Evolutionary conservation across 2,797 vertebrate genomes (phyloP), one percentile per base, ranked within the genome.

Genomic region (Sebastes taczanowskii): DNA sequence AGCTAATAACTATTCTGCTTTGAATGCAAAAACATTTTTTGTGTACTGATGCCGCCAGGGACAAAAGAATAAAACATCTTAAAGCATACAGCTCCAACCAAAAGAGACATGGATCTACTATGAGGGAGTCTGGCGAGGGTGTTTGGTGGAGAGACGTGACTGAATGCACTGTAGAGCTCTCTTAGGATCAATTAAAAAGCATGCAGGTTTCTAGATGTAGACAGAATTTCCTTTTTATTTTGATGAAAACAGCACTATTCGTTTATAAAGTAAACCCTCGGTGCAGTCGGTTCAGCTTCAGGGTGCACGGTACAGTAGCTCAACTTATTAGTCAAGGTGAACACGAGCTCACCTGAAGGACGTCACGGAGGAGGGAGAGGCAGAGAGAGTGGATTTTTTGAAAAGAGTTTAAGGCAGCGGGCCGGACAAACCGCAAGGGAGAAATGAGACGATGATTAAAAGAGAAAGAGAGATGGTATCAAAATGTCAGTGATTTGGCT

Each of bases 301-400:
- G 64, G 38, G 34, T 56, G 4, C 46, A 20, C 18, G 7, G 7
- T 20, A 23, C 5, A 62, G 30, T 53, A 67, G 67, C 70, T 59
- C 63, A 77, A 20, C 30, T 74, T 88, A 83, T 85, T 80, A 32
- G 78, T 81, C 80, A 78, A 89, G 76, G 63, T 63, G 67, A 87
- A 63, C 22, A 69, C 55, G 72, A 86, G 77, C 11, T 78, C 58
- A 77, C 70, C 11, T 66, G 66, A 65, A n/a, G 66, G 53, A 61
- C 62, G 52, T 46, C 42, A 22, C 20, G n/a, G 52, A 53, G 6
- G 11, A 59, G 32, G 59, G 55, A 73, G 64, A 52, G 27, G 62
- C 42, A 34, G 13, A 65, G 66, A 56, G 27, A 74, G 22, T 18
- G 20, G 20, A 35, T 20, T 75, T 55, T 72, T 55, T 55, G 0